phyloP scores from a whole-genome alignment of 2,888 invertebrate species.

The Mesoligia furuncula region DNA sequence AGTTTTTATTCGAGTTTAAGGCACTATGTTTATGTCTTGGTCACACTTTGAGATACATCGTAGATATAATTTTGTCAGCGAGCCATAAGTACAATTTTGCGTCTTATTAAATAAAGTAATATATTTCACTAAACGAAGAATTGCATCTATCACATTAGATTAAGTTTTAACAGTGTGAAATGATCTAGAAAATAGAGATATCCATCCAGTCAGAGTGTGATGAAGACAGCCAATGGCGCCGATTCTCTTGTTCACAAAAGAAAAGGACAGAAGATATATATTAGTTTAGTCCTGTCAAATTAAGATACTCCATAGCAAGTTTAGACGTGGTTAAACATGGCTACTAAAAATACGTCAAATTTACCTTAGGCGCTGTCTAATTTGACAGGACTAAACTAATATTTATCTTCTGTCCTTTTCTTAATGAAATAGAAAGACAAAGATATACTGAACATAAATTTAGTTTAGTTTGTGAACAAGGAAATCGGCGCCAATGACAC shows the following conservation, averaged over 20 bases:
- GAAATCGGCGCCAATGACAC: conserved; percentile 30
- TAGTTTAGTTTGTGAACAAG: too few relatives aligned
- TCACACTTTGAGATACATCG: conserved; percentile 60
- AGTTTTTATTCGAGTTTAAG: conserved; percentile 63
- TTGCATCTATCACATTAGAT: conserved; percentile 5
- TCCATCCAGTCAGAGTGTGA: conserved; percentile 57
- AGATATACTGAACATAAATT: too few relatives aligned
- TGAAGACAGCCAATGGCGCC: conserved; percentile 36
- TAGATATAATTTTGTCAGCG: conserved; percentile 17
- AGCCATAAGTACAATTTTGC: conserved; percentile 18
- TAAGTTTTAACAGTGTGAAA: conserved; percentile 6
- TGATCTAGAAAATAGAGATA: conserved; percentile 1
- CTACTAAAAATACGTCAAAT: too few relatives aligned
- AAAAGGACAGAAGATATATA: too few relatives aligned
- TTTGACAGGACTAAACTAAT: too few relatives aligned
- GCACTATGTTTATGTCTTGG: conserved; percentile 51
- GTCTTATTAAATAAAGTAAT: neutral
- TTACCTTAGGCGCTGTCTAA: too few relatives aligned
- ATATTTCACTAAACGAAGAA: neutral
- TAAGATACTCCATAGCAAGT: too few relatives aligned
- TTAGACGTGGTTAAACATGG: too few relatives aligned
- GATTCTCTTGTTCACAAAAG: too few relatives aligned
- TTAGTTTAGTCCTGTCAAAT: too few relatives aligned
- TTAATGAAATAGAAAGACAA: too few relatives aligned
- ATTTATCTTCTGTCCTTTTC: too few relatives aligned